A percentile compares a stretch with the other conserved stretches of the same genome.
These are phyloP conservation scores for Eutrigla gurnardus DNA, from an alignment of 2,797 vertebrate species.

Conservation along the genomic window DNA sequence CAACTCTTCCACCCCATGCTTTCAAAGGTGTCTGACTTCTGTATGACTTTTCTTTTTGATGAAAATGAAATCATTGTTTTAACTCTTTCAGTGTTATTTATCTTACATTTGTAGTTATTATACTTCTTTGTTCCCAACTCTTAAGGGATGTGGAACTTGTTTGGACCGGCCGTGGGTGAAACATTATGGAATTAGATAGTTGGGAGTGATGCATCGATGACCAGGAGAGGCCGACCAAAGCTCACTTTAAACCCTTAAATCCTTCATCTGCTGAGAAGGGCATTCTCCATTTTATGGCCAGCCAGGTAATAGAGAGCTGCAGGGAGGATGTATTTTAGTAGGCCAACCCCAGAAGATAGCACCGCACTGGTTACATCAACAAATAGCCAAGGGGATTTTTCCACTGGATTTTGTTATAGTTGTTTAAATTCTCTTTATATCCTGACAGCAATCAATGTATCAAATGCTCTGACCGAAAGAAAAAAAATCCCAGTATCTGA, in stretches of 20 bases:
- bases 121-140: slow-evolving; percentile 21
- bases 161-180: slow-evolving; percentile 61
- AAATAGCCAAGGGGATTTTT: no score
- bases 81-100: slow-evolving; percentile 7
- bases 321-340: no score
- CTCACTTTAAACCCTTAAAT: slow-evolving; percentile 38
- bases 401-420: no score
- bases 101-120: slow-evolving; percentile 16
- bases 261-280: neutral
- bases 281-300: slow-evolving; percentile 12
- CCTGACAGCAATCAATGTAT: no score
- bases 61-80: slow-evolving; percentile 33
- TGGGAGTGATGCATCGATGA: slow-evolving; percentile 39
- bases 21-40: slow-evolving; percentile 7
- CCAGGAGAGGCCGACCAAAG: slow-evolving; percentile 14
- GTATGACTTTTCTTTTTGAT: slow-evolving; percentile 10
- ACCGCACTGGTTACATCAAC: no score
- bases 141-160: slow-evolving; percentile 37
- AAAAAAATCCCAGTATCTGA: no score
- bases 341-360: no score
- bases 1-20: slow-evolving; percentile 9
- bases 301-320: neutral
- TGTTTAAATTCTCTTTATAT: no score
- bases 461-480: no score
- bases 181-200: slow-evolving; percentile 68